Percentiles rank a stretch among this genome's conserved stretches.
phyloP scores from a whole-genome alignment of 2,888 invertebrate genomes.

The Drosophila sordidula region DNA sequence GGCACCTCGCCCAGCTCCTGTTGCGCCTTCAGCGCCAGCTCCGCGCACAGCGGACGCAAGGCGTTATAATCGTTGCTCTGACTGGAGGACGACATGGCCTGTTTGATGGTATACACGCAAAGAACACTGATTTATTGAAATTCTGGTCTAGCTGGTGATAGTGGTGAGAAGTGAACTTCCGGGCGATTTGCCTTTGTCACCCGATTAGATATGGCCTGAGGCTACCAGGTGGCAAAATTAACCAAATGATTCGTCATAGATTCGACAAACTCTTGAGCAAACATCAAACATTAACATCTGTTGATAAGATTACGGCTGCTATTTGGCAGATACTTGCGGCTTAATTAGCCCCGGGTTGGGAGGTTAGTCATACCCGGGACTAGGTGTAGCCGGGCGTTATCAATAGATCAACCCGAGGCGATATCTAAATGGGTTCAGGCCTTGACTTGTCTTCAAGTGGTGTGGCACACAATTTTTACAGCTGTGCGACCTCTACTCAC shows the following conservation, averaged over 20 bases:
- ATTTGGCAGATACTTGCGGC: neutral
- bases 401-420: constrained; percentile 10
- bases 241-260: constrained; percentile 38
- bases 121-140: constrained; percentile 66
- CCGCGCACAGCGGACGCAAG: constrained; percentile 79
- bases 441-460: constrained; percentile 21
- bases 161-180: constrained; percentile 45
- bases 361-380: constrained; percentile 5
- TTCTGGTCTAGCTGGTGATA: constrained; percentile 16
- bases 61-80: constrained; percentile 34
- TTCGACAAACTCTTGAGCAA: constrained; percentile 24
- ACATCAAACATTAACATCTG: constrained; percentile 12
- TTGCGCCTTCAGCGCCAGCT: constrained; percentile 83
- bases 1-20: constrained; percentile 86
- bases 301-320: constrained; percentile 17
- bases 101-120: constrained; percentile 24
- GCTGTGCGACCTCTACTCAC: constrained; percentile 66
- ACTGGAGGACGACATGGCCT: constrained; percentile 51
- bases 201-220: constrained; percentile 47
- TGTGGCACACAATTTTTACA: constrained; percentile 12
- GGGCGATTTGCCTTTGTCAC: constrained; percentile 24
- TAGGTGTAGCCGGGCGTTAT: constrained; percentile 9
- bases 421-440: constrained; percentile 18
- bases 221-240: constrained; percentile 20
- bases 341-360: neutral